Evolutionary conservation across 2,797 vertebrate genomes (phyloP), one percentile per base, ranked within the genome.

Genomic region (Iguana delicatissima): DNA sequence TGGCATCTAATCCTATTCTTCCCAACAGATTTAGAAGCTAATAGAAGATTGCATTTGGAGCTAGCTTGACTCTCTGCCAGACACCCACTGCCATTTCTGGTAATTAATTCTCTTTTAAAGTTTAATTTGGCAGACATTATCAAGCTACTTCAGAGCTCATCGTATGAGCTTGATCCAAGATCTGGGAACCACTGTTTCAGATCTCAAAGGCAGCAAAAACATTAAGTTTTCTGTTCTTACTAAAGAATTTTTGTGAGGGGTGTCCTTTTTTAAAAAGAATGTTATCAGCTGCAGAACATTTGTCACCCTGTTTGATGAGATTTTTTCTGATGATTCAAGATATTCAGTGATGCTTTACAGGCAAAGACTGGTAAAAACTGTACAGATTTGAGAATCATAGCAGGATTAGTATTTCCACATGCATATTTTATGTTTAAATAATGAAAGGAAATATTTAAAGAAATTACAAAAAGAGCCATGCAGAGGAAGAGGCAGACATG

Each of bases 11-110:
- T 67, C 80, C 80, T 52, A 35, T 84, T 84, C 80, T 84, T 83
- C 73, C 88, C 59, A 69, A 29, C 38, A 87, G 85, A 89, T 84
- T 72, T 79, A 92, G 84, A 87, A 52, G 80, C 72, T 46, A 64
- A 83, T 32, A 55, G 14, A 57, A 52, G 80, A 79, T 72, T 87
- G 80, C 32, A 62, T 13, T 32, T 26, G 84, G 72, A 89, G 72
- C 24, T 67, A 12, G 79, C 79, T 77, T 83, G 89, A 52, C 32
- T 55, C 69, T 87, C 57, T 84, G 84, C 77, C 59, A 69, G 84
- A 18, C 80, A 59, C 38, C 87, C 84, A 59, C 62, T 62, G 22
- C 42, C 85, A 62, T 72, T 86, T 62, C 85, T 87, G 73, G 77
- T 86, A 86, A 73, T 79, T 52, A 77, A 62, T 50, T 83, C 32